Evolutionary conservation across 2,113 vertebrate species (phyloP).

Genomic region (Boleophthalmus pectinirostris): DNA sequence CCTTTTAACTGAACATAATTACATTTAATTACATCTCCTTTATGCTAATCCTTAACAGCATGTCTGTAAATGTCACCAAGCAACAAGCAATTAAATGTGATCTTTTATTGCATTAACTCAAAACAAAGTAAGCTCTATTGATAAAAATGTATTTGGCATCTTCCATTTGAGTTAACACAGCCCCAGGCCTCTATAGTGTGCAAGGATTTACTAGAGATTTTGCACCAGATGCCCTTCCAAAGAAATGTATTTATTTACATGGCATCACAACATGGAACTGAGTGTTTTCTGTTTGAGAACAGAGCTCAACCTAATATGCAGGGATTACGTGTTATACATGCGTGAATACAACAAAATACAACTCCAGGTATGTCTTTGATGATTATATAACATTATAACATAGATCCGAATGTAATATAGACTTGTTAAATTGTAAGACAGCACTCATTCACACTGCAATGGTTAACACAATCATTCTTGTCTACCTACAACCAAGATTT

Average conservation of each 20-base stretch:
- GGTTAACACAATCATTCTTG: too few species aligned
- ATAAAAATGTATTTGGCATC: neutral
- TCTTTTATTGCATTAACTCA: neutral
- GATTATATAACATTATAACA: too few species aligned
- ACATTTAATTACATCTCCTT: neutral
- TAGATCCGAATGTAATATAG: too few species aligned
- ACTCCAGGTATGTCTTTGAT: too few species aligned
- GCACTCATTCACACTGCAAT: too few species aligned
- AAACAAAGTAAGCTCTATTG: neutral
- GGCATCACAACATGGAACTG: too few species aligned
- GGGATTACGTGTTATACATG: too few species aligned
- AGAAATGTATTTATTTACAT: neutral
- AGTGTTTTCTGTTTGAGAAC: too few species aligned
- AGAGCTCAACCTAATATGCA: too few species aligned
- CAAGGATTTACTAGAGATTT: neutral
- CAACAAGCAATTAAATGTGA: constrained; percentile 8
- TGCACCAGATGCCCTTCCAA: neutral
- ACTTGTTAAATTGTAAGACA: too few species aligned
- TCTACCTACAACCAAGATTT: too few species aligned
- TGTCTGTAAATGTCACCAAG: constrained; percentile 7
- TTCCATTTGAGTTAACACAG: neutral
- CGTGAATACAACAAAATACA: too few species aligned
- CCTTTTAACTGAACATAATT: neutral
- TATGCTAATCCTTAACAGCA: neutral
- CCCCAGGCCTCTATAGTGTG: neutral